phyloP scores from a whole-genome alignment of 1,140 invertebrate genomes.

The Lethrus apterus region DNA sequence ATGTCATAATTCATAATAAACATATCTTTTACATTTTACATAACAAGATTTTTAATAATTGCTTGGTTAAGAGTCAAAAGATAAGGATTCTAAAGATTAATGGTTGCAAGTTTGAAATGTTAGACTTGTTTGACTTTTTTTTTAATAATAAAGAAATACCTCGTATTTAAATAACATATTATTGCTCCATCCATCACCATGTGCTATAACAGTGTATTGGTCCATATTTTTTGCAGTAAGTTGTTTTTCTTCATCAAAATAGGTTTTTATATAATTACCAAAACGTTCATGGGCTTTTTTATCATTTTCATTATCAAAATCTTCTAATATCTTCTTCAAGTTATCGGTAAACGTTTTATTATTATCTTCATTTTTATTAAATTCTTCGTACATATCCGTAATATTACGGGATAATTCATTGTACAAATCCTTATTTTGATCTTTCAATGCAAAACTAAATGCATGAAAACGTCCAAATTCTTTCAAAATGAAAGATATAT shows the following conservation, averaged over 20 bases:
- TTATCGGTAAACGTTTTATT: neutral
- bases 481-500: constrained; percentile 41
- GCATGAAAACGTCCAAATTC: constrained; percentile 48
- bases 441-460: constrained; percentile 43
- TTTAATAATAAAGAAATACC: neutral
- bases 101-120: neutral
- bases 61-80: neutral
- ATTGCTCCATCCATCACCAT: neutral
- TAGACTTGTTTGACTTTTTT: too few species aligned
- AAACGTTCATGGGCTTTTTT: neutral
- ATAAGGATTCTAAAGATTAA: too few species aligned
- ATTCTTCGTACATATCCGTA: neutral
- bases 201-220: neutral
- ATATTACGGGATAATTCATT: neutral
- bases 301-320: neutral
- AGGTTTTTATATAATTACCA: neutral
- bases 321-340: neutral
- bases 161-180: neutral
- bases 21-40: neutral
- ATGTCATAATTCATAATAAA: neutral
- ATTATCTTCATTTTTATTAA: neutral
- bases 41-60: neutral
- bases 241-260: neutral
- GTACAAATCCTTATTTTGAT: constrained; percentile 26
- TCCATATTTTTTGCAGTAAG: neutral